Conservation (phyloP, 2,888 invertebrate species). For the Chamaedrilus cognettii region DNA sequence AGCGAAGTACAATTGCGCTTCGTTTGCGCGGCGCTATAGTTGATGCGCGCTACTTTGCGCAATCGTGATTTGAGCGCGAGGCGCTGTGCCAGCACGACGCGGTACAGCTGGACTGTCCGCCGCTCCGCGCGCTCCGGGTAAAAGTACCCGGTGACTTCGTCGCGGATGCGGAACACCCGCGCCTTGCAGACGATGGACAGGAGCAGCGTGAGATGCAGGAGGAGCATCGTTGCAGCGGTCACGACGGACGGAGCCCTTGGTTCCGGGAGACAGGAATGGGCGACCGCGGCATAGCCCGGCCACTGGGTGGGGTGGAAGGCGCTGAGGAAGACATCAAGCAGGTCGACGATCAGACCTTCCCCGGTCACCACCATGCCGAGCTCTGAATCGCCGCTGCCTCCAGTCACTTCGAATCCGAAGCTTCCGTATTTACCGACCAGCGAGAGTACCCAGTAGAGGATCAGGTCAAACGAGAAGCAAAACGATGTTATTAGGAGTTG, state of each 20-base stretch:
- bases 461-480: slow-evolving; percentile 42
- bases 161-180: slow-evolving; percentile 36
- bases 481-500: slow-evolving; percentile 37
- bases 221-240: slow-evolving; percentile 26
- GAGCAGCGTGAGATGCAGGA: slow-evolving; percentile 31
- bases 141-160: slow-evolving; percentile 36
- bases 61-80: slow-evolving; percentile 28
- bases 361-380: slow-evolving; percentile 31
- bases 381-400: slow-evolving; percentile 26
- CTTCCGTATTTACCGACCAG: slow-evolving; percentile 40
- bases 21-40: slow-evolving; percentile 32
- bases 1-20: slow-evolving; percentile 27
- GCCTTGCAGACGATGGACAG: slow-evolving; percentile 37
- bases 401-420: slow-evolving; percentile 28
- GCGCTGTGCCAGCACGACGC: slow-evolving; percentile 34
- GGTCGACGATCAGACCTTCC: slow-evolving; percentile 35
- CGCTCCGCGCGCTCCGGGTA: slow-evolving; percentile 38
- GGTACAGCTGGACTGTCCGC: slow-evolving; percentile 39
- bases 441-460: slow-evolving; percentile 43
- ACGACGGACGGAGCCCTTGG: slow-evolving; percentile 30
- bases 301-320: slow-evolving; percentile 33
- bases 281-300: slow-evolving; percentile 24
- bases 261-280: slow-evolving; percentile 30
- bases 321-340: slow-evolving; percentile 38
- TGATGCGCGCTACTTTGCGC: slow-evolving; percentile 28